Base-by-base conservation (phyloP, 2,797 vertebrate species). In the Chromis chromis region DNA sequence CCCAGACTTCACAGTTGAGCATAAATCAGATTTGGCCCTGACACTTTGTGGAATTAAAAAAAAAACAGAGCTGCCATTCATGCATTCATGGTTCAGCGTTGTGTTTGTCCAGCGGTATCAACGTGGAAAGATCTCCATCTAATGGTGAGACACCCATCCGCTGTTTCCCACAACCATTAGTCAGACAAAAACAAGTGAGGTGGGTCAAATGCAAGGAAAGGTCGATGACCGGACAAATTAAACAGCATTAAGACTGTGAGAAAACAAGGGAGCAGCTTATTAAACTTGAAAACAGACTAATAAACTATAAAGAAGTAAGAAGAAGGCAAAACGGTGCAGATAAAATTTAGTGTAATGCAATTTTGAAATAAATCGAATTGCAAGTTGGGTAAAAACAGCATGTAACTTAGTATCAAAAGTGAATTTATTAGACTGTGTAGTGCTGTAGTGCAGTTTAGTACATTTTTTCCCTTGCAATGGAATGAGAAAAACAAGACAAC, bases 41-140 rank as follows among this genome's bases (percentile, higher is more conserved):
- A 10, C 16, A 48, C 17, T n/a, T 2, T 36, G n/a, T 17, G 1
- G 54, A 31, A 48, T 49, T 16, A n/a, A n/a, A 25, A 25, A n/a
- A 25, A 11, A 11, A 69, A 48, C 17, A 8, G 19, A 56, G 6
- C 5, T 55, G 12, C 4, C 9, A 36, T 11, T 10, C 12, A 1
- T 56, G 39, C 21, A 31, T 3, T 48, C n/a, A 56, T 39, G 53
- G 44, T 46, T 27, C 19, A 4, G 12, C 22, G 3, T 17, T 65
- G 39, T 57, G 39, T 81, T 59, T 50, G 8, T 19, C 0, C 59
- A 62, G 40, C 46, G 28, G 11, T 10, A 11, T 59, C 48, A 28
- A 3, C 13, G 55, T 67, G 62, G 58, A 77, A 67, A 63, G 61
- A 80, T 54, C 64, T 78, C 54, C 74, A 82, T 87, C 76, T 79